Base-by-base conservation (phyloP, 35 echinoderm and acorn worm species). In the Acanthaster planci region DNA sequence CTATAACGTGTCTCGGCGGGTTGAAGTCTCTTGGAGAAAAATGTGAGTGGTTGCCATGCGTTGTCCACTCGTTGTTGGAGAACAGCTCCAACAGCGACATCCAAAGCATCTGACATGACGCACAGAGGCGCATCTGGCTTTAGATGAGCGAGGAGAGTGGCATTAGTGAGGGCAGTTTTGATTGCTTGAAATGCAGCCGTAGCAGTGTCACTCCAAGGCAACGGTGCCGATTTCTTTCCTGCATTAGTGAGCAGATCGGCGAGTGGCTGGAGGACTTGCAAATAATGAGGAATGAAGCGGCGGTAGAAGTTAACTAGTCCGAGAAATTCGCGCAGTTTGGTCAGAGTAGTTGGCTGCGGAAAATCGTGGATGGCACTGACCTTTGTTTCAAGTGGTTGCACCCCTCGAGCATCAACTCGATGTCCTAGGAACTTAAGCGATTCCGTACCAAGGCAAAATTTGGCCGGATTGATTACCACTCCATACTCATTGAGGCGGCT, bases 271-370 rank as follows among this genome's bases (percentile, higher is more conserved):
- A 83, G 10, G 4, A 50, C 26, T 2, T 39, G 15, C 8, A 85
- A 84, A 84, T 79, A 82, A 40, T 84, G 12, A 1, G 90, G 85
- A 0, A 92, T 79, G 52, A 92, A 92, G 10, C 90, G n/a, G 2
- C 87, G 53, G 44, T 89, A 89, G 60, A 94, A 94, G 53, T 94
- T 94, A 37, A 90, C 55, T 0, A 90, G 39, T n/a, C 92, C 92
- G 10, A 94, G 68, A 54, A 90, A 87, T 9, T 84, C 38, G 39
- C 76, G 8, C 0, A 89, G 40, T 27, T 77, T 81, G 0, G 51
- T 47, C 21, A 81, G 5, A 5, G 87, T 76, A 37, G 75, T 40
- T 31, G 83, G 82, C 22, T 26, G 38, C 19, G 92, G 87, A 42
- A 81, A 94, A 26, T 84, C 56, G 22, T 76, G 75, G 37, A 90